A percentile compares a stretch with the other conserved stretches of the same genome.
Conservation (phyloP, 2,113 vertebrate species). For the Rostratula benghalensis region DNA sequence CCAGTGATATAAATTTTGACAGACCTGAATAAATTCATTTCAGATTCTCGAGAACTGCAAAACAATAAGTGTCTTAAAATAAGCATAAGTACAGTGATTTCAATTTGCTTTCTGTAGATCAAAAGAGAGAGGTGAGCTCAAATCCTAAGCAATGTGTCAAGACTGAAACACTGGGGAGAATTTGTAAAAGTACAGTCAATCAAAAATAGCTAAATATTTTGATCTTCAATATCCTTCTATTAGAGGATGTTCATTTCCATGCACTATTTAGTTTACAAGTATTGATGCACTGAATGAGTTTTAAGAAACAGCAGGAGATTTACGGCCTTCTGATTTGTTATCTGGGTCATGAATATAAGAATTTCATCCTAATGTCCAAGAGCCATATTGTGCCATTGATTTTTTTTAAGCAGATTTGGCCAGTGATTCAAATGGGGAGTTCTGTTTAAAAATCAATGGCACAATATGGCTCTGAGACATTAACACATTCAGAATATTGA, state of each 20-base stretch:
- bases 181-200: not conserved
- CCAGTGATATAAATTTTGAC: not conserved
- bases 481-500: constrained; percentile 66
- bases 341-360: constrained; percentile 68
- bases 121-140: not conserved
- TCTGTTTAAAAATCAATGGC: constrained; percentile 65
- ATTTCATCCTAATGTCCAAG: constrained; percentile 54
- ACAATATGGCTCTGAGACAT: constrained; percentile 56
- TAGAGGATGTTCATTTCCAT: constrained; percentile 28
- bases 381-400: constrained; percentile 59
- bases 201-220: constrained; percentile 14
- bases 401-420: constrained; percentile 63
- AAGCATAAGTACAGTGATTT: not conserved
- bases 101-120: not conserved
- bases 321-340: constrained; percentile 34
- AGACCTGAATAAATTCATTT: not conserved
- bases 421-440: constrained; percentile 61
- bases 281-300: constrained; percentile 22
- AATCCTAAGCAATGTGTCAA: not conserved
- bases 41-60: not conserved
- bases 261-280: constrained; percentile 40
- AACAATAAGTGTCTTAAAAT: not conserved
- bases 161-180: not conserved
- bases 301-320: constrained; percentile 52
- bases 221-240: not conserved